A percentile compares a stretch with the other conserved stretches of the same genome.
Conservation (phyloP, 1,140 invertebrate species). For the Ladona fulva region DNA sequence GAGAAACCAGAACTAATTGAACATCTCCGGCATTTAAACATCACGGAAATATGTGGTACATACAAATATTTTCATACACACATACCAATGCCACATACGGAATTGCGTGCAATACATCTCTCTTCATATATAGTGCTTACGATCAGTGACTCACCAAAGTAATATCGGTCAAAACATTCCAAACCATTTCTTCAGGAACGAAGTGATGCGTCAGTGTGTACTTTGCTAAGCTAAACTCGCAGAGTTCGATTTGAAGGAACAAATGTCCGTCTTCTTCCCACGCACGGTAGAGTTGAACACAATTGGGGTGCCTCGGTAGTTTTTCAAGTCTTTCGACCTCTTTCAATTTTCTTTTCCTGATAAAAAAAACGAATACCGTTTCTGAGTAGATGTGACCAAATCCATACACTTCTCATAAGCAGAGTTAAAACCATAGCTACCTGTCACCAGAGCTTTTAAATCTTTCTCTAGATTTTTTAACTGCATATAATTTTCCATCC, state of each 20-base stretch:
- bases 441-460: constrained; percentile 52
- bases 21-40: too few relatives aligned
- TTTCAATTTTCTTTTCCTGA: constrained; percentile 46
- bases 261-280: constrained; percentile 65
- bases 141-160: constrained; percentile 27
- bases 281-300: constrained; percentile 55
- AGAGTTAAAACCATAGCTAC: constrained; percentile 25
- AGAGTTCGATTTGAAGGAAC: constrained; percentile 66
- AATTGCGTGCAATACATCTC: too few relatives aligned
- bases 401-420: neutral
- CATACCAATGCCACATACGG: too few relatives aligned
- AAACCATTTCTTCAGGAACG: constrained; percentile 37
- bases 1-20: too few relatives aligned
- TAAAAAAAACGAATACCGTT: constrained; percentile 14
- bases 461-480: constrained; percentile 52
- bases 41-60: too few relatives aligned
- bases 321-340: constrained; percentile 63
- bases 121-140: too few relatives aligned
- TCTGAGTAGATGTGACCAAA: neutral
- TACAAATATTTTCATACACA: too few relatives aligned
- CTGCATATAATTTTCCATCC: constrained; percentile 56
- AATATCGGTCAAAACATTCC: constrained; percentile 36
- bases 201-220: constrained; percentile 35
- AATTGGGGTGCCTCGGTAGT: constrained; percentile 55
- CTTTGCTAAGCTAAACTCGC: constrained; percentile 41